Base-by-base conservation (phyloP, 2,797 vertebrate species). In the Emydoidea blandingii region DNA sequence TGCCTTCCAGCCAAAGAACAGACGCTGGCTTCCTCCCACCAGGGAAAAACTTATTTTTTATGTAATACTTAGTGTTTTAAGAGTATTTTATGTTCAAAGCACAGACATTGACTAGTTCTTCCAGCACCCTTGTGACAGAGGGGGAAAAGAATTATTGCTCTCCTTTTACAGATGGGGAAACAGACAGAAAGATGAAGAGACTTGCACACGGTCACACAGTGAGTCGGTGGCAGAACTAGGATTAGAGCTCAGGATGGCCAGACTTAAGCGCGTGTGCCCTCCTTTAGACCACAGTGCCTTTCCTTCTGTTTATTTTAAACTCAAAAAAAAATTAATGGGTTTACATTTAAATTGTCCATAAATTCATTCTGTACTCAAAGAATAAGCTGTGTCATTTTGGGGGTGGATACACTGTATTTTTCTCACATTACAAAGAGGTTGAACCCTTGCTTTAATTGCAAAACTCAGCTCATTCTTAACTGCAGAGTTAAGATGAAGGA, bases 111-210 rank as follows among this genome's bases (percentile, higher is more conserved):
- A 79, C 85, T 93, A 80, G 47, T 96, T 96, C 87, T n/a, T 87
- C 27, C 8, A 47, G 47, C n/a, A 23, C 5, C n/a, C 25, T 27
- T 16, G 59, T 91, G 86, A 95, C 74, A 94, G 21, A 29, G 72
- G 12, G 31, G 72, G 59, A 57, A 90, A 94, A 94, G 84, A 97
- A 97, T 93, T 72, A 72, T 72, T 72, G 37, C 11, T 3, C 21
- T 8, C 80, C 0, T 94, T 94, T 96, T 93, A 82, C 88, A 95
- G 96, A 92, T 10, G 80, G 57, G 93, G 94, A 94, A 96, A 94
- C 76, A 92, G 91, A 91, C 84, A 96, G 52, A 87, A 87, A 87
- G 47, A 90, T 83, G 95, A 94, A 52, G 37, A 80, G 86, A 95
- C 78, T 93, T 85, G 79, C 65, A 50, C 2, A 0, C 87, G 74